phyloP scores from a whole-genome alignment of 2,888 invertebrate genomes.

The Parnassius glacialis region DNA sequence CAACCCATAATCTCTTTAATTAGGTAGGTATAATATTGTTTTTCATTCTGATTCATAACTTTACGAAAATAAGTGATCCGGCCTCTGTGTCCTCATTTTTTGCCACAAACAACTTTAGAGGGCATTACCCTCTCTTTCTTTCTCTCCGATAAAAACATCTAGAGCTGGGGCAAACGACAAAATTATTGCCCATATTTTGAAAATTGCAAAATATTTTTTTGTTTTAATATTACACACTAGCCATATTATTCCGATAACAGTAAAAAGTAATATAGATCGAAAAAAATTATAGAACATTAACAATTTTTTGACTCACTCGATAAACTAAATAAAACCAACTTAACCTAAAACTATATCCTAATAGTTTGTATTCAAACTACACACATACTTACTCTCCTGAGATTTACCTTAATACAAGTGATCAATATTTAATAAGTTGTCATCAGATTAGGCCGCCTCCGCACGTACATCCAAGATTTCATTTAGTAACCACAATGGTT shows the following conservation, averaged over 20 bases:
- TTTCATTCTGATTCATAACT: constrained; percentile 77
- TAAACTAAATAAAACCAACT: no score
- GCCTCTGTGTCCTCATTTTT: constrained; percentile 77
- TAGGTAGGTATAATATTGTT: constrained; percentile 59
- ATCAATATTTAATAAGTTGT: constrained; percentile 44
- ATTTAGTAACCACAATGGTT: constrained; percentile 41
- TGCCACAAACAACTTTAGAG: constrained; percentile 78
- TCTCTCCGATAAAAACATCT: constrained; percentile 65
- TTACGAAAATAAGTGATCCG: constrained; percentile 73
- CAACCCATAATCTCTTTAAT: constrained; percentile 40
- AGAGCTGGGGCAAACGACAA: constrained; percentile 58
- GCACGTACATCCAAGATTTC: constrained; percentile 63
- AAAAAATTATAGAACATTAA: no score
- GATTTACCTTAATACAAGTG: no score
- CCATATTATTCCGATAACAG: no score
- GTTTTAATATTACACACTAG: constrained; percentile 14
- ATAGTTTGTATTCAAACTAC: no score
- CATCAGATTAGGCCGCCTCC: constrained; percentile 70
- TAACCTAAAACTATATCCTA: no score
- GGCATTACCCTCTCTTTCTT: constrained; percentile 70
- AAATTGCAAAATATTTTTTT: constrained; percentile 8
- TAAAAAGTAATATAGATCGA: no score
- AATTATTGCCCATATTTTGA: constrained; percentile 44
- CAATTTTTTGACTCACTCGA: no score
- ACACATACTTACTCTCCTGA: no score